Evolutionary conservation across 1,140 invertebrate species (phyloP).

Genomic region (Phymorhynchus buccinoides): DNA sequence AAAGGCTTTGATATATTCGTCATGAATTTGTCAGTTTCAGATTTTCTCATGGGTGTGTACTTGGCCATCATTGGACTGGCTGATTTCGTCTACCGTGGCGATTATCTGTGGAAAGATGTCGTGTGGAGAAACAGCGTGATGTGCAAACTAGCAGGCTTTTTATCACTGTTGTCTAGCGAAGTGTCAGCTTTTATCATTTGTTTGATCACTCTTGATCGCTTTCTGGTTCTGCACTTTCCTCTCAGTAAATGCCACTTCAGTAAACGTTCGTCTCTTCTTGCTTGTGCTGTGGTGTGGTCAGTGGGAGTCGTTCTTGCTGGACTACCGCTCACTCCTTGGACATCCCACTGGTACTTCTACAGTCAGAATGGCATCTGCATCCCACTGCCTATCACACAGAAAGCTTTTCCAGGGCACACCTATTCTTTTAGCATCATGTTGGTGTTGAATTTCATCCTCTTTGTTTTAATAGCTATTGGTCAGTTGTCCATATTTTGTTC

Average conservation of each 20-base stretch:
- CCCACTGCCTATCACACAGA: neutral
- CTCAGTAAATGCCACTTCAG: neutral
- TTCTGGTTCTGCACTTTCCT: neutral
- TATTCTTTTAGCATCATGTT: neutral
- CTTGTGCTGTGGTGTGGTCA: neutral
- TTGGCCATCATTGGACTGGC: neutral
- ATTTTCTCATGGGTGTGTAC: slow-evolving; percentile 28
- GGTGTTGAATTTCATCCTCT: neutral
- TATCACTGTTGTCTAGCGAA: slow-evolving; percentile 6
- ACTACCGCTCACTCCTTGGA: neutral
- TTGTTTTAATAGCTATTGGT: neutral
- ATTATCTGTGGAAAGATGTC: neutral
- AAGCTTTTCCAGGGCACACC: neutral
- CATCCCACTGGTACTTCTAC: neutral
- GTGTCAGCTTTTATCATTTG: slow-evolving; percentile 14
- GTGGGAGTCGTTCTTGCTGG: neutral
- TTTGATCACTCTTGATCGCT: slow-evolving; percentile 23
- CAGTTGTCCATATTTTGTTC: slow-evolving; percentile 1
- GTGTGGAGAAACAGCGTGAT: slow-evolving; percentile 12
- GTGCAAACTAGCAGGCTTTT: slow-evolving; percentile 14
- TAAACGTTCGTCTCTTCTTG: neutral
- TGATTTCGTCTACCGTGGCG: neutral
- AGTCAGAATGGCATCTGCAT: slow-evolving; percentile 29
- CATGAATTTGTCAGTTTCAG: neutral
- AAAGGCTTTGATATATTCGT: neutral